These are phyloP conservation scores for Stictocephala bisonia DNA, from an alignment of 2,888 invertebrate genomes.

Conservation along the genomic window DNA sequence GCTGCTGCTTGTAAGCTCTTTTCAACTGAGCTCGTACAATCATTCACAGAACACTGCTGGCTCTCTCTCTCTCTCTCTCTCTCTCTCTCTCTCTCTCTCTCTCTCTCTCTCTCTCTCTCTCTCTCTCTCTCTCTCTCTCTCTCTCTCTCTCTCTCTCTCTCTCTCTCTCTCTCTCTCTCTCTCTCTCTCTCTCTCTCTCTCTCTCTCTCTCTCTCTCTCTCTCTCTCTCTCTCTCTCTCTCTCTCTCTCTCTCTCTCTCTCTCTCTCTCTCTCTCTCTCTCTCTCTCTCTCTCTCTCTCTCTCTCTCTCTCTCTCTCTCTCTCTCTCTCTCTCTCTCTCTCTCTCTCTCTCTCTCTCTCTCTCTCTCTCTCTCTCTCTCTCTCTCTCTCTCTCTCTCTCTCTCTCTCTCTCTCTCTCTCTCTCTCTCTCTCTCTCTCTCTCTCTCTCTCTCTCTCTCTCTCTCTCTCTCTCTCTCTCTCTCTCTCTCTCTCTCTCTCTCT, in stretches of 20 bases:
- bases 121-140: too few species aligned
- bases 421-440: slow-evolving; percentile 24
- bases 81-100: too few species aligned
- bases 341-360: slow-evolving; percentile 24
- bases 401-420: slow-evolving; percentile 24
- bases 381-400: slow-evolving; percentile 24
- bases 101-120: too few species aligned
- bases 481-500: slow-evolving; percentile 24
- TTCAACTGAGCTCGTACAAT: too few species aligned
- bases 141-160: too few species aligned
- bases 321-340: slow-evolving; percentile 24
- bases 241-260: background rate
- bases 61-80: too few species aligned
- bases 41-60: too few species aligned
- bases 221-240: background rate
- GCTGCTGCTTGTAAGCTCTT: too few species aligned
- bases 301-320: slow-evolving; percentile 24
- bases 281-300: slow-evolving; percentile 24
- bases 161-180: background rate
- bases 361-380: slow-evolving; percentile 24
- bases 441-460: slow-evolving; percentile 24
- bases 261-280: slow-evolving; percentile 24
- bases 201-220: background rate
- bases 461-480: slow-evolving; percentile 24
- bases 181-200: background rate